Conservation (phyloP, 2,888 invertebrate species). For the Zeuzera pyrina region DNA sequence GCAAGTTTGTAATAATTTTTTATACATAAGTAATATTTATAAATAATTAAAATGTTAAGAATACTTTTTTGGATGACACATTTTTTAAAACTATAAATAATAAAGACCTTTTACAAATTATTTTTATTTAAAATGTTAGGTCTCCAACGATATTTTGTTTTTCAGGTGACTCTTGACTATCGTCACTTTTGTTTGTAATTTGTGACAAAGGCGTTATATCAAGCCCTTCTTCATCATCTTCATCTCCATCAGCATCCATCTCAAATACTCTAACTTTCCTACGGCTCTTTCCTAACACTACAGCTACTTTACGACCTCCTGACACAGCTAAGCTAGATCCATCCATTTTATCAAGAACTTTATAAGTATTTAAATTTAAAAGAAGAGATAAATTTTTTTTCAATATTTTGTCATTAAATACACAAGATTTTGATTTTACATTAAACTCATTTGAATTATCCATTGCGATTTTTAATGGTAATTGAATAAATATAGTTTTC, state of each 20-base stretch:
- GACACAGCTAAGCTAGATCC: constrained; percentile 86
- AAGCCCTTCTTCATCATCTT: constrained; percentile 81
- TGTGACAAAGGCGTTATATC: constrained; percentile 56
- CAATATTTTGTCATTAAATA: constrained; percentile 55
- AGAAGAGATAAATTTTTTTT: constrained; percentile 69
- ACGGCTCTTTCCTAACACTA: constrained; percentile 84
- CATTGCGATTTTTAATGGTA: constrained; percentile 59
- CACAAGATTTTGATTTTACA: constrained; percentile 46
- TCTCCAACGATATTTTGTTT: no score
- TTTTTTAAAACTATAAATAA: no score
- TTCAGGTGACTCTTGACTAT: constrained; percentile 33
- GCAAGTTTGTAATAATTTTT: no score
- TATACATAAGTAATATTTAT: no score
- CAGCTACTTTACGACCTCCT: constrained; percentile 86
- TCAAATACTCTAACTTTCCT: constrained; percentile 90
- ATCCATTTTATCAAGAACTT: constrained; percentile 77
- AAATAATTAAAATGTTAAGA: no score
- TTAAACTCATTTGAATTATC: constrained; percentile 52
- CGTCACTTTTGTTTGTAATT: constrained; percentile 31
- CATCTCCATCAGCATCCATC: constrained; percentile 94
- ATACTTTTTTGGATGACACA: no score
- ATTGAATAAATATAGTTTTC: constrained; percentile 59
- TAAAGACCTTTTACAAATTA: no score
- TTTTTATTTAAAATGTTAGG: no score
- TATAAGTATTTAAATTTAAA: constrained; percentile 66